Base-by-base conservation (phyloP, 2,797 vertebrate species). In the Lithobates sylvaticus region DNA sequence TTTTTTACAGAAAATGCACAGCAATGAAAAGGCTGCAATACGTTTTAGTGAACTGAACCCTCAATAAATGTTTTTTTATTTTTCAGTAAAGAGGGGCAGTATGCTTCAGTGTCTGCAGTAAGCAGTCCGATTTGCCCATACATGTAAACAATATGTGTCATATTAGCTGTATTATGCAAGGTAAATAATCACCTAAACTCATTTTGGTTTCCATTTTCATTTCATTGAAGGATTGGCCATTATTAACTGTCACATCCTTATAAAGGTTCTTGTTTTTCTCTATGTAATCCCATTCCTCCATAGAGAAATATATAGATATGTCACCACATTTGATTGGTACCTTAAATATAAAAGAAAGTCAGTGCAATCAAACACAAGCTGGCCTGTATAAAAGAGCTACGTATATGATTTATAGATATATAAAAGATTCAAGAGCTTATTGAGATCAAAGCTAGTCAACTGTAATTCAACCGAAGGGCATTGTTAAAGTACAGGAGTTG, bases 211-310 rank as follows among this genome's bases (percentile, higher is more conserved):
- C 23, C 15, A 54, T 50, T 64, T 32, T 64, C 34, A 58, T 4
- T 1, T 47, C 29, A 23, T 54, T 61, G 23, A 61, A 10, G 9
- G 64, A 23, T 10, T 86, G 85, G 27, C 58, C 34, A 36, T 64
- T 76, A 39, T 82, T 61, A 15, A 27, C 34, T 15, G 76, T 47
- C 36, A 86, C 34, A 27, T 86, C 73, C 39, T 72, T n/a, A 47
- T 86, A 86, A 26, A 72, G 26, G n/a, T 82, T 79, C 85, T 86
- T 72, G 79, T 86, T 78, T 77, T 81, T 74, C 61, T 86, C 74
- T 32, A 86, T 86, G 71, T 86, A 86, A 47, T 82, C 78, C 85
- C 85, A 86, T 29, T 86, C 85, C 50, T 86, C 79, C 79, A 82
- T 72, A 0, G 85, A 86, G 74, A 86, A 86, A 54, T 77, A 82